These are phyloP conservation scores for Oxystoma pomonae DNA, from an alignment of 2,888 invertebrate species.

Conservation along the genomic window DNA sequence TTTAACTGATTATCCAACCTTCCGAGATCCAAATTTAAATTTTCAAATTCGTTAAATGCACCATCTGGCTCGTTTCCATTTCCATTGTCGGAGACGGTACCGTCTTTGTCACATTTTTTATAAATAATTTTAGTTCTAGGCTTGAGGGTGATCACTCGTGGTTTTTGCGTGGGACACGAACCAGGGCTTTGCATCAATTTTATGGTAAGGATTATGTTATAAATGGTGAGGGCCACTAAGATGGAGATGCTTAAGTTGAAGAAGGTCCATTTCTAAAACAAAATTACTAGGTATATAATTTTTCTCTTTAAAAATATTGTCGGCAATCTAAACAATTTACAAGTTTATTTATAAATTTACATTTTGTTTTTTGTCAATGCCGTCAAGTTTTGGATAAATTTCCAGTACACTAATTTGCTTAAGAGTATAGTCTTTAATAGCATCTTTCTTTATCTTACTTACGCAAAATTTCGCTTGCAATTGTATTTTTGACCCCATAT, in stretches of 20 bases:
- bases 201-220: slow-evolving; percentile 58
- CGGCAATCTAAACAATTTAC: no score
- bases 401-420: no score
- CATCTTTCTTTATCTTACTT: no score
- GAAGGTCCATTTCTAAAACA: slow-evolving; percentile 51
- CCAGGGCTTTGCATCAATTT: slow-evolving; percentile 50
- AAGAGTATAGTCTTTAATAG: no score
- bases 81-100: slow-evolving; percentile 17
- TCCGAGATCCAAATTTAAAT: slow-evolving; percentile 48
- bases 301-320: no score
- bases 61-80: slow-evolving; percentile 6
- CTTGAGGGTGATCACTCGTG: not conserved
- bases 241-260: slow-evolving; percentile 66
- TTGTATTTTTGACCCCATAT: no score
- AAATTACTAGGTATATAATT: no score
- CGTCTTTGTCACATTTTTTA: slow-evolving; percentile 23
- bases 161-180: not conserved
- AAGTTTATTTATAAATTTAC: no score
- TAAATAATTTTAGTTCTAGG: slow-evolving; percentile 26
- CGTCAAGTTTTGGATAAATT: no score
- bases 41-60: slow-evolving; percentile 5
- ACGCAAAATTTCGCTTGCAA: no score
- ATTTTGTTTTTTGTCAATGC: no score
- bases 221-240: slow-evolving; percentile 61
- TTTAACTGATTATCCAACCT: slow-evolving; percentile 69